Conservation (phyloP, 2,888 invertebrate genomes). For the Spilarctia lutea region DNA sequence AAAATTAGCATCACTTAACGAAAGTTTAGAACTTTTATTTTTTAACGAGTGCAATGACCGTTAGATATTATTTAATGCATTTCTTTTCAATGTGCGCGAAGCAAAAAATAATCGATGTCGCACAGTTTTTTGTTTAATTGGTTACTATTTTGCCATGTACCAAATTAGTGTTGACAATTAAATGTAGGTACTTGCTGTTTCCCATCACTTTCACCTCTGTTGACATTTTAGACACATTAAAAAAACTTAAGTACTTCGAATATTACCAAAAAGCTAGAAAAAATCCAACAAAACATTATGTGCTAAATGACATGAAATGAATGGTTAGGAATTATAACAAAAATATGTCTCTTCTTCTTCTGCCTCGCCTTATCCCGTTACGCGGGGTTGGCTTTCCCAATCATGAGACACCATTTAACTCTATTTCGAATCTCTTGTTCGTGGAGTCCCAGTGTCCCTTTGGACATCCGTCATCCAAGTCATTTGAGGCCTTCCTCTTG, state of each 20-base stretch:
- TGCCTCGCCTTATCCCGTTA: no score
- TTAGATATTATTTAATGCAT: slow-evolving; percentile 11
- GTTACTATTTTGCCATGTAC: slow-evolving; percentile 1
- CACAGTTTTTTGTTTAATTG: slow-evolving; percentile 2
- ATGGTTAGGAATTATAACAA: not conserved
- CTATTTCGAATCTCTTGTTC: no score
- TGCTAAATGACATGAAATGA: no score
- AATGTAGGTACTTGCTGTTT: slow-evolving; percentile 4
- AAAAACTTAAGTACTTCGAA: not conserved
- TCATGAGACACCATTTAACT: no score
- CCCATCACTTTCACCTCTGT: slow-evolving; percentile 12
- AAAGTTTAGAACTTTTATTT: slow-evolving; percentile 18
- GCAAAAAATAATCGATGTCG: slow-evolving; percentile 13
- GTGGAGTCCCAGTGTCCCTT: no score
- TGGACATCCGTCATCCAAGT: no score
- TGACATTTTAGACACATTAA: not conserved
- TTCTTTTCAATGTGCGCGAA: slow-evolving; percentile 3
- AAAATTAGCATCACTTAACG: slow-evolving; percentile 12
- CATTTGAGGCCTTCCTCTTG: no score
- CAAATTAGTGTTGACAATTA: slow-evolving; percentile 13
- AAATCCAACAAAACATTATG: not conserved
- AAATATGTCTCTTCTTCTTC: no score
- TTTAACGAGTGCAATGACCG: slow-evolving; percentile 17
- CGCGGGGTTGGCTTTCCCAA: no score
- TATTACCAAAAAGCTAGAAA: not conserved